Percentiles rank a stretch among this genome's conserved stretches.
phyloP scores from a whole-genome alignment of 2,113 vertebrate genomes.

The Poeciliopsis turrubarensis region DNA sequence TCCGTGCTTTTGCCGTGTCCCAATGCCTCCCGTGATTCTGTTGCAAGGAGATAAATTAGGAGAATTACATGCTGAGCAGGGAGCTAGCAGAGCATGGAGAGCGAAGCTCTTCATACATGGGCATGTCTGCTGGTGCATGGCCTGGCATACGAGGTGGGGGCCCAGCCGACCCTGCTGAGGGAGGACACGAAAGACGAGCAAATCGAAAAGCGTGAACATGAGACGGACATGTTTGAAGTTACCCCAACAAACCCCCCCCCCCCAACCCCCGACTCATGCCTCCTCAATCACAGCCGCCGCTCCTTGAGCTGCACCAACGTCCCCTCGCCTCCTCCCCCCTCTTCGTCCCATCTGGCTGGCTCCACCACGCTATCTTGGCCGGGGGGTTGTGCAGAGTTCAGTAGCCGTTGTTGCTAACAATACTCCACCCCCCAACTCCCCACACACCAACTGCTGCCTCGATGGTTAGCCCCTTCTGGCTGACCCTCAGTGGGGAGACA shows the following conservation, averaged over 20 bases:
- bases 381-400: slow-evolving; percentile 81
- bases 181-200: slow-evolving; percentile 69
- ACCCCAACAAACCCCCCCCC: slow-evolving; percentile 20
- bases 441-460: slow-evolving; percentile 67
- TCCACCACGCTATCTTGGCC: slow-evolving; percentile 68
- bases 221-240: slow-evolving; percentile 65
- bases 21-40: slow-evolving; percentile 58
- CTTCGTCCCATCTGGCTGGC: slow-evolving; percentile 70
- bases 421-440: slow-evolving; percentile 40
- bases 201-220: slow-evolving; percentile 67
- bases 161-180: slow-evolving; percentile 48
- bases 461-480: slow-evolving; percentile 64
- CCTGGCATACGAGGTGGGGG: slow-evolving; percentile 50
- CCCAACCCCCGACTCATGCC: slow-evolving; percentile 20
- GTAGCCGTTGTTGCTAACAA: slow-evolving; percentile 70
- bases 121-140: slow-evolving; percentile 57
- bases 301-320: slow-evolving; percentile 42
- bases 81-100: slow-evolving; percentile 65
- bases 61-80: slow-evolving; percentile 67
- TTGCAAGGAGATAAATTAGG: slow-evolving; percentile 69
- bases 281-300: slow-evolving; percentile 35
- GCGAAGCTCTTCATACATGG: slow-evolving; percentile 51
- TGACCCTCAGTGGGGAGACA: slow-evolving; percentile 58
- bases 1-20: slow-evolving; percentile 28
- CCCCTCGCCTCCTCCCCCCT: slow-evolving; percentile 39